A percentile compares a stretch with the other conserved stretches of the same genome.
phyloP scores from a whole-genome alignment of 2,888 invertebrate species.

The Hermodice carunculata region DNA sequence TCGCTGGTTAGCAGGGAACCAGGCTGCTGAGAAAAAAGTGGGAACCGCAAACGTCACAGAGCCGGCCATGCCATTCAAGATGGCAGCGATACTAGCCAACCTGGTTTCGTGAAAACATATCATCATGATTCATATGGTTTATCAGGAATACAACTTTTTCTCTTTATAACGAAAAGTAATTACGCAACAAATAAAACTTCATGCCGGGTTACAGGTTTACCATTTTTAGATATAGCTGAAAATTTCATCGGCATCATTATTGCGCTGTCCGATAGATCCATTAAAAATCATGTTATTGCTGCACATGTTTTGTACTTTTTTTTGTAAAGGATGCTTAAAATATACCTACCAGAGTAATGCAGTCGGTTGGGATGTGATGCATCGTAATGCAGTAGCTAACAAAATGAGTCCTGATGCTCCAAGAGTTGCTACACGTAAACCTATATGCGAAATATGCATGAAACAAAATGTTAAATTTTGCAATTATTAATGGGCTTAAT shows the following conservation, averaged over 20 bases:
- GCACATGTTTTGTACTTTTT: too few species aligned
- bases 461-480: too few species aligned
- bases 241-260: too few species aligned
- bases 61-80: slow-evolving; percentile 69
- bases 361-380: slow-evolving; percentile 49
- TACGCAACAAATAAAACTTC: too few species aligned
- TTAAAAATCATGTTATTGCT: too few species aligned
- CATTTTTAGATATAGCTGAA: too few species aligned
- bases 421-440: slow-evolving; percentile 54
- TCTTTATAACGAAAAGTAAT: background rate
- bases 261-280: too few species aligned
- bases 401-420: slow-evolving; percentile 49
- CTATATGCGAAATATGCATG: slow-evolving; percentile 36
- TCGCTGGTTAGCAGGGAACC: slow-evolving; percentile 71
- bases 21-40: slow-evolving; percentile 68
- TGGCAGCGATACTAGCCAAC: slow-evolving; percentile 61
- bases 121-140: background rate
- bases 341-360: slow-evolving; percentile 51
- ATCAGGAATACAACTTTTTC: background rate
- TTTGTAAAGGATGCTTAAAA: background rate
- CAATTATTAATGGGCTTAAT: too few species aligned
- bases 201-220: too few species aligned
- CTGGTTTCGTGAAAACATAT: too few species aligned
- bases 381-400: slow-evolving; percentile 54
- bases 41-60: slow-evolving; percentile 69